Evolutionary conservation across 2,797 vertebrate genomes (phyloP).

Genomic region (Holocentrus rufus): DNA sequence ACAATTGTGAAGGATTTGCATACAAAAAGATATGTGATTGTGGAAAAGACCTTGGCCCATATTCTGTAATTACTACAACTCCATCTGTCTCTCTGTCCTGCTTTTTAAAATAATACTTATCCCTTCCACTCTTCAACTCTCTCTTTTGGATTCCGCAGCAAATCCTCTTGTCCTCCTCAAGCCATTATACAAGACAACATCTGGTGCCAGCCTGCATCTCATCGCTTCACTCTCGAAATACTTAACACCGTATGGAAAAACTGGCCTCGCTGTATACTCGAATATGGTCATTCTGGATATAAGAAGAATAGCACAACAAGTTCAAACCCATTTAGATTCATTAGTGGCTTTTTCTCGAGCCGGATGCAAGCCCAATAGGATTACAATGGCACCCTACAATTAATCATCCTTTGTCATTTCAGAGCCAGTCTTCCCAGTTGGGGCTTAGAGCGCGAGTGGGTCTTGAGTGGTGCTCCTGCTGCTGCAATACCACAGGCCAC

Average conservation of each 20-base stretch:
- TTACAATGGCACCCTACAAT: constrained; percentile 37
- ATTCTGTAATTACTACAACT: constrained; percentile 68
- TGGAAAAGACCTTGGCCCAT: constrained; percentile 67
- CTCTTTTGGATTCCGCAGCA: constrained; percentile 40
- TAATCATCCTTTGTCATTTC: constrained; percentile 44
- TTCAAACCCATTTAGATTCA: constrained; percentile 11
- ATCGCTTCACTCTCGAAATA: constrained; percentile 41
- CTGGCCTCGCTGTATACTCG: constrained; percentile 1
- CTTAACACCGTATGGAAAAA: constrained; percentile 25
- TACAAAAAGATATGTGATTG: constrained; percentile 63
- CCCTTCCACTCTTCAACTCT: constrained; percentile 32
- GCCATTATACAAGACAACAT: constrained; percentile 50
- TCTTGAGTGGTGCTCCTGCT: constrained; percentile 36
- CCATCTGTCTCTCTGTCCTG: constrained; percentile 58
- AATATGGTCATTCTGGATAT: neutral
- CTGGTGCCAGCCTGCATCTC: constrained; percentile 43
- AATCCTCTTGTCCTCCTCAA: constrained; percentile 57
- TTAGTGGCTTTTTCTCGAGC: neutral
- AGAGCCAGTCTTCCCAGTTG: constrained; percentile 12
- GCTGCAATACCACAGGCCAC: constrained; percentile 33
- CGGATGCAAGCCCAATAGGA: constrained; percentile 23
- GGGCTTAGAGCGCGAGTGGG: constrained; percentile 13
- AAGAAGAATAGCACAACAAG: neutral
- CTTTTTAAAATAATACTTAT: constrained; percentile 51
- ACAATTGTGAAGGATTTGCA: constrained; percentile 68